Base-by-base conservation (phyloP, 2,797 vertebrate genomes). In the Chloroceryle amazona region DNA sequence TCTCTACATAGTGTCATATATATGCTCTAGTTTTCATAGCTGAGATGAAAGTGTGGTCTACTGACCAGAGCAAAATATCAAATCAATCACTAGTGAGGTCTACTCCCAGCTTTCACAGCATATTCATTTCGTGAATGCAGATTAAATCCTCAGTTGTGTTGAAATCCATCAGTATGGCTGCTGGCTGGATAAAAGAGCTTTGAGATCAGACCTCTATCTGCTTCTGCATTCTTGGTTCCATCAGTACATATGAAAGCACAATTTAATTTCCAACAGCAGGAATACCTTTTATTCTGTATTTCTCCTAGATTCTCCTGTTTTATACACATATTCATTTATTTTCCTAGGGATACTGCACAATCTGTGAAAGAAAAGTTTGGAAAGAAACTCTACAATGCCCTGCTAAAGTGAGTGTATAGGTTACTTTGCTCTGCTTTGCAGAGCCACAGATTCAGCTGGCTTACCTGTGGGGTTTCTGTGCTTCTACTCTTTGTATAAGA, bases 341-440 rank as follows among this genome's bases (percentile, higher is more conserved):
- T 96, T 68, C 70, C 74, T 92, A 99, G 99, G 99, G 99, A 99
- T 94, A 99, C 99, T 8, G 99, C 99, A 47, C 99, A 99, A 51
- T 96, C 98, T 13, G 98, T 99, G 95, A 99, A 99, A 94, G 99
- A 99, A 96, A 99, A 99, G 97, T 99, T 99, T 98, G 99, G 99
- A 42, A 99, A 98, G 96, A 99, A 98, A 81, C 98, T 99, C 80
- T 99, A 99, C 55, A 99, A 99, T 25, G 98, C 99, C 39, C 96
- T 99, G 82, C 91, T 99, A 91, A 99, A 97, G 99, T 99, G 96
- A 96, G 99, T 97, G 14, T 37, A 5, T 26, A 26, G 4, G 35
- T 86, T 79, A n/a, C 18, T 83, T 78, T 51, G 42, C 37, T 88
- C 31, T 89, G 66, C n/a, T 31, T 91, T 57, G 46, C 29, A 58